Conservation (phyloP, 1,140 invertebrate species). For the Drosophila orena region DNA sequence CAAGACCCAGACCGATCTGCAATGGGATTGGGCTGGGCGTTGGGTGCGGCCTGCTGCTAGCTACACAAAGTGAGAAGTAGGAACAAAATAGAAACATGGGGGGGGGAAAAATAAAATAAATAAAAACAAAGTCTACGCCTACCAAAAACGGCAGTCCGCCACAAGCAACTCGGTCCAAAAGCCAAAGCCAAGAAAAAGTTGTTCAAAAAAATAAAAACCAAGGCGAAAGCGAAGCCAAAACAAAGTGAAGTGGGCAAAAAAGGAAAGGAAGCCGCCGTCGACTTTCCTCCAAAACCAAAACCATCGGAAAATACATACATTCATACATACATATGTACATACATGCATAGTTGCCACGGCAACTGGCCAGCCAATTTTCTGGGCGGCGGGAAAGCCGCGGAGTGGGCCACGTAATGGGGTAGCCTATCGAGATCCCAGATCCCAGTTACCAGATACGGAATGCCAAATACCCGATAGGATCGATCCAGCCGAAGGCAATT, state of each 20-base stretch:
- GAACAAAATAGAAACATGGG: constrained; percentile 1
- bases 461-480: constrained; percentile 10
- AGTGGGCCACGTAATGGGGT: constrained; percentile 19
- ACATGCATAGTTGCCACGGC: constrained; percentile 4
- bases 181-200: neutral
- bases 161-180: neutral
- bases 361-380: constrained; percentile 39
- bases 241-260: constrained; percentile 24
- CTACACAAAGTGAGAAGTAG: constrained; percentile 19
- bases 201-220: neutral
- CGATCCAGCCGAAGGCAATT: constrained; percentile 20
- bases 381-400: constrained; percentile 16
- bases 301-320: constrained; percentile 22
- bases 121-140: constrained; percentile 53
- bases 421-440: constrained; percentile 10
- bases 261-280: constrained; percentile 38
- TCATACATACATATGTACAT: too few relatives aligned
- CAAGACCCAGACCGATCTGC: constrained; percentile 32
- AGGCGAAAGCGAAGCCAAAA: constrained; percentile 37
- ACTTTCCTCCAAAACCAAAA: constrained; percentile 33
- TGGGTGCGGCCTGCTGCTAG: constrained; percentile 24
- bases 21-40: constrained; percentile 19
- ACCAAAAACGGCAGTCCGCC: constrained; percentile 68
- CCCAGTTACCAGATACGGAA: neutral
- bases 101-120: constrained; percentile 19